These are phyloP conservation scores for Drosophila incognita DNA, from an alignment of 2,888 invertebrate genomes.

Conservation along the genomic window DNA sequence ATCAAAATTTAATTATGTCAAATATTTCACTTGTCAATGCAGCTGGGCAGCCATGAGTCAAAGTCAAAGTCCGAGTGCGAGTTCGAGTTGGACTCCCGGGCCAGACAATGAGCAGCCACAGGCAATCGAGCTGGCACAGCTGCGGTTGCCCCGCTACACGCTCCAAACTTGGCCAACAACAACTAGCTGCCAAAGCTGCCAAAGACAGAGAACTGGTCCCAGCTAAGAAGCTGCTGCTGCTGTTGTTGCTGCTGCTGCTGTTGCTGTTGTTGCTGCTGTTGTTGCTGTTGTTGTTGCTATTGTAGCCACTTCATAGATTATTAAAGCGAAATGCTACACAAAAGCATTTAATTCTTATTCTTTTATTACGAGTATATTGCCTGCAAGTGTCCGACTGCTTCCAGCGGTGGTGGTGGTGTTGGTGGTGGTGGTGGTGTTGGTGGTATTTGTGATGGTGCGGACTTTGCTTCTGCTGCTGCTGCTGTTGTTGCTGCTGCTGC, in stretches of 20 bases:
- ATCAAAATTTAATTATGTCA: slow-evolving; percentile 83
- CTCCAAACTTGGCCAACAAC: slow-evolving; percentile 13
- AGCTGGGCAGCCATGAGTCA: slow-evolving; percentile 41
- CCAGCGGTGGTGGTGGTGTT: background rate
- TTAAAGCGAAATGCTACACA: slow-evolving; percentile 79
- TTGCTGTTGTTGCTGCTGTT: slow-evolving; percentile 37
- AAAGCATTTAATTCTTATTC: slow-evolving; percentile 69
- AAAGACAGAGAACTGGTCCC: slow-evolving; percentile 25
- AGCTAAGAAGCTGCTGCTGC: slow-evolving; percentile 36
- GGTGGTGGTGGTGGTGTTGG: background rate
- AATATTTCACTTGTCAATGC: slow-evolving; percentile 82
- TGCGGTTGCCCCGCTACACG: slow-evolving; percentile 36
- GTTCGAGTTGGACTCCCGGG: background rate
- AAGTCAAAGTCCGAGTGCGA: slow-evolving; percentile 9
- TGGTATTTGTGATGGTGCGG: background rate
- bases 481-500: slow-evolving; percentile 7
- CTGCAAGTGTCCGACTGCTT: slow-evolving; percentile 36
- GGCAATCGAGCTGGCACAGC: slow-evolving; percentile 35
- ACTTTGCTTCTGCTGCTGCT: slow-evolving; percentile 9
- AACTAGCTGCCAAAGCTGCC: slow-evolving; percentile 1
- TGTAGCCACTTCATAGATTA: slow-evolving; percentile 78
- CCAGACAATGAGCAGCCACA: slow-evolving; percentile 18
- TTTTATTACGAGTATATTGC: slow-evolving; percentile 68
- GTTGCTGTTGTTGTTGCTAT: slow-evolving; percentile 6
- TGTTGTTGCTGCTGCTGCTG: slow-evolving; percentile 13